A percentile compares a stretch with the other conserved stretches of the same genome.
Evolutionary conservation across 2,113 vertebrate genomes (phyloP).

Genomic region (Zootoca vivipara): DNA sequence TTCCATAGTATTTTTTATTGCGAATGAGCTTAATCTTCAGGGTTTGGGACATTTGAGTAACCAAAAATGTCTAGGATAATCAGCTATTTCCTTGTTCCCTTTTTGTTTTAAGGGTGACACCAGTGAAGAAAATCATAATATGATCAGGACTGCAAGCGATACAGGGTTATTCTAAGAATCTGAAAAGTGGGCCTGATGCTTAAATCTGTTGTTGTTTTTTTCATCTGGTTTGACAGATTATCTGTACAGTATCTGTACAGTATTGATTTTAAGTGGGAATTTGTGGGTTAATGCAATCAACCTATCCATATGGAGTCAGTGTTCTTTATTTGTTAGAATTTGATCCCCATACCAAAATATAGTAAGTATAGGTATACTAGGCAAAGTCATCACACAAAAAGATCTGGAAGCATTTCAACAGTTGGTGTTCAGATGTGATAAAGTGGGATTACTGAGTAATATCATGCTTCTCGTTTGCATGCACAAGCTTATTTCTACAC

Average conservation of each 20-base stretch:
- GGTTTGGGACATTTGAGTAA: neutral
- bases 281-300: neutral
- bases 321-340: neutral
- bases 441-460: constrained; percentile 5
- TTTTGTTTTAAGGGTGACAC: neutral
- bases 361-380: neutral
- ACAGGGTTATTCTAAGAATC: neutral
- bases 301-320: neutral
- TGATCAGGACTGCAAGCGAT: neutral
- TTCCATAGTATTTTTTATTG: neutral
- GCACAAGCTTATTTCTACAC: constrained; percentile 13
- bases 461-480: neutral
- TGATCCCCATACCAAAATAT: neutral
- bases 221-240: neutral
- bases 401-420: neutral
- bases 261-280: neutral
- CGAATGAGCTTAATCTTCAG: neutral
- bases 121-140: neutral
- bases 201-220: neutral
- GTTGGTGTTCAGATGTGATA: fast-evolving
- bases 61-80: neutral
- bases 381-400: neutral
- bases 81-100: neutral
- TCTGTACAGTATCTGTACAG: neutral
- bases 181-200: neutral